Conservation (phyloP, 2,113 vertebrate genomes). For the Chionodraco myersi region DNA sequence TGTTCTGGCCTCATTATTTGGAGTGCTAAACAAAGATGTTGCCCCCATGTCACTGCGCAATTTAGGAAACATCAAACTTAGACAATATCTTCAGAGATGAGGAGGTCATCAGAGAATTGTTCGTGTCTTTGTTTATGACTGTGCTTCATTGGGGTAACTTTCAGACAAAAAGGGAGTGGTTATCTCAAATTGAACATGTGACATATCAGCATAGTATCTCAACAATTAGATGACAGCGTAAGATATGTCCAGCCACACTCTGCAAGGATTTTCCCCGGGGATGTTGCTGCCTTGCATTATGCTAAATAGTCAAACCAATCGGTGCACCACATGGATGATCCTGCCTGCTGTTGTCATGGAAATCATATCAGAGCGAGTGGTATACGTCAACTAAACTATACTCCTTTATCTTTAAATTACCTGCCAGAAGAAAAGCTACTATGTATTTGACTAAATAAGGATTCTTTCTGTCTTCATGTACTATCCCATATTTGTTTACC, state of each 20-base stretch:
- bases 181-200: constrained; percentile 19
- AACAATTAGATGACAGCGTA: constrained; percentile 29
- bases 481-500: neutral
- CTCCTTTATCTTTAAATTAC: neutral
- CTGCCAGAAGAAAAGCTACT: neutral
- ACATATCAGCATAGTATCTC: constrained; percentile 7
- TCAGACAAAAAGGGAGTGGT: constrained; percentile 20
- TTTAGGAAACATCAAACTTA: constrained; percentile 25
- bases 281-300: constrained; percentile 36
- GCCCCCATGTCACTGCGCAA: neutral
- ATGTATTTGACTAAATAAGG: no score
- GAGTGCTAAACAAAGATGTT: constrained; percentile 7
- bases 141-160: constrained; percentile 20
- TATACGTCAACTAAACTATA: constrained; percentile 9
- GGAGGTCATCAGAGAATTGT: neutral
- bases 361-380: constrained; percentile 6
- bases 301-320: constrained; percentile 35
- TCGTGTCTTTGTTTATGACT: constrained; percentile 18
- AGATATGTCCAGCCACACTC: constrained; percentile 18
- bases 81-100: constrained; percentile 11
- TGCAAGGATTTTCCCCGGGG: constrained; percentile 34
- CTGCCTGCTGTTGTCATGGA: constrained; percentile 18
- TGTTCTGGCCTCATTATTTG: constrained; percentile 36
- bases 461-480: neutral
- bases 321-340: neutral